phyloP scores from a whole-genome alignment of 2,113 vertebrate species.

The Chaenogobius annularis region DNA sequence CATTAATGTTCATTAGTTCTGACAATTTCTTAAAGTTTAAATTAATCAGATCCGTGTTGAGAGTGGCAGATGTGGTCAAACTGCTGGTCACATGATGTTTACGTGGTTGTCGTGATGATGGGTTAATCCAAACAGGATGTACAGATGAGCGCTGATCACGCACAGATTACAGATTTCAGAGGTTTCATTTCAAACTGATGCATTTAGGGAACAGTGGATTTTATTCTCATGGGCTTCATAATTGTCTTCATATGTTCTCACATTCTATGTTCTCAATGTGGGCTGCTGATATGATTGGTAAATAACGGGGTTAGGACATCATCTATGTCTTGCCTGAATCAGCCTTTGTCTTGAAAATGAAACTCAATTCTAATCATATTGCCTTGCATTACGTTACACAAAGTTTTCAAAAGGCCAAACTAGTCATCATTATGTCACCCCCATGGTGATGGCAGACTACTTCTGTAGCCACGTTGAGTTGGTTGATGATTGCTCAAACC shows the following conservation, averaged over 20 bases:
- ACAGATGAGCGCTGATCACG: constrained; percentile 57
- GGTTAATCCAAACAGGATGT: constrained; percentile 53
- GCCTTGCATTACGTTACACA: too few relatives aligned
- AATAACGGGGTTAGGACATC: neutral
- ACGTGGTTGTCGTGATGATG: constrained; percentile 20
- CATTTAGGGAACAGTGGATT: neutral
- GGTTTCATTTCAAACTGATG: neutral
- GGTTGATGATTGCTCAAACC: neutral
- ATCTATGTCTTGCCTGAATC: neutral
- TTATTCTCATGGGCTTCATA: neutral
- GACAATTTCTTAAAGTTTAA: neutral
- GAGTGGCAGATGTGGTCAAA: neutral
- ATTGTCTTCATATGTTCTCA: neutral
- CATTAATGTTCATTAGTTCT: neutral
- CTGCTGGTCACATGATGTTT: constrained; percentile 27
- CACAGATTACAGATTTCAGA: constrained; percentile 41
- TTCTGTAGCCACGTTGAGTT: neutral
- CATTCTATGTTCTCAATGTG: neutral
- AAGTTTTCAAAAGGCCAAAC: too few relatives aligned
- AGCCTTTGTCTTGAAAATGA: too few relatives aligned
- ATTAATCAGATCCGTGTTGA: neutral
- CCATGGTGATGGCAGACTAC: too few relatives aligned
- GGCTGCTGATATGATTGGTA: neutral
- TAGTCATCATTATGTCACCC: too few relatives aligned
- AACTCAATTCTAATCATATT: too few relatives aligned